Evolutionary conservation across 2,888 invertebrate genomes (phyloP), one percentile per base, ranked within the genome.

Genomic region (Anthrax anthrax): DNA sequence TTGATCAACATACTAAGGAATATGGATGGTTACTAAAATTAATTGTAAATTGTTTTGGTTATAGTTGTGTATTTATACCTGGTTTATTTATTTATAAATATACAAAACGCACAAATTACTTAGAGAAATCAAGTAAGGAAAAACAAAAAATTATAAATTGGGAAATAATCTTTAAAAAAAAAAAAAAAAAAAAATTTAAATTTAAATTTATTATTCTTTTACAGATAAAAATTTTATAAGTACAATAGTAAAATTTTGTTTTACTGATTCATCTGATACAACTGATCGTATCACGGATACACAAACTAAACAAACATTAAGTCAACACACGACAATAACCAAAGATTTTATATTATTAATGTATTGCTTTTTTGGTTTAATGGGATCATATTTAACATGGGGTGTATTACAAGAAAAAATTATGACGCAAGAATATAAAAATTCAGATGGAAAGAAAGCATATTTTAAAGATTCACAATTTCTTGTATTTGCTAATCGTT

Each of bases 331-430:
- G n/a, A 72, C 76, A 45, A 66, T 72, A 53, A 64, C 72, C 18
- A 74, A 77, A 61, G 78, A 81, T 58, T 72, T 75, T 1, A 54
- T 78, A 23, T 62, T 80, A 39, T 67, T 90, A 4, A 43, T 76
- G 2, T 81, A 86, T 65, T 96, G 94, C 65, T 89, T 91, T 64
- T 67, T 77, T 12, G 95, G 96, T 0, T 74, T 97, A 12, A 91
- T 94, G 78, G 73, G 78, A 6, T 84, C 92, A 37, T 96, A 95
- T 62, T 73, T 96, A 23, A 85, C 90, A 48, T 97, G 96, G 96
- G 97, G 97, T 8, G 75, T 96, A 50, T 72, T 98, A 50, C 97
- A 98, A 69, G 98, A 98, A 70, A 90, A 95, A 71, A 90, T 98
- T 48, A 97, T 98, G 91, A 97, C 97, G 1, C 72, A 83, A 75